Evolutionary conservation across 2,797 vertebrate genomes (phyloP), one percentile per base, ranked within the genome.

Genomic region (Sebastes miniatus): DNA sequence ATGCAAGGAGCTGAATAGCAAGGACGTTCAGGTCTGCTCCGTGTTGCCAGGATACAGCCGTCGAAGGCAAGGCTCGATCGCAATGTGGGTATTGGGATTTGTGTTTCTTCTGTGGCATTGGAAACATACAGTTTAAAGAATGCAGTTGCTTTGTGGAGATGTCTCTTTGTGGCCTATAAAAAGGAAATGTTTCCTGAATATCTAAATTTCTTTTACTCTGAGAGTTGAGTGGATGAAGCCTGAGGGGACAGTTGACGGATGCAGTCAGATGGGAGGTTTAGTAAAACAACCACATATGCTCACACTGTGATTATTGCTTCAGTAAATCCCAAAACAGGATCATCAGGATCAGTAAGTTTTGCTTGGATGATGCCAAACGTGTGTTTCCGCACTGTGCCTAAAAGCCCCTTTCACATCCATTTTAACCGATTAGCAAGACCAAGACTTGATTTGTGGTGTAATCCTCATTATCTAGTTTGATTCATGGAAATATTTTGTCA

Each of bases 11-110:
- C 89, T 91, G 92, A 93, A 90, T 89, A 89, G 86, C 85, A 86
- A 92, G 90, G 90, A 90, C 82, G 8, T 92, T 93, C 88, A 90
- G 86, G 89, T 93, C 88, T 90, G 86, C 86, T 93, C 89, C 63
- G 87, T 91, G 95, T 95, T 95, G 94, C 94, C 95, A 93, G 92
- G 94, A 94, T 93, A 95, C 94, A 88, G 92, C 87, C 74, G 83
- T 84, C 61, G 64, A 91, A 91, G 91, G 91, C 78, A 72, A 90
- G 80, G 74, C 89, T 92, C n/a, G 29, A 87, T 86, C 62, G 74
- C 75, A 72, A 81, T 81, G 70, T 81, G 69, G 74, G 80, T 80
- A 87, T 84, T 83, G 79, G 86, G 77, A 88, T 83, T 84, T 91
- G 73, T 80, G 79, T 85, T 88, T 87, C 72, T 64, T 86, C 39